Evolutionary conservation across 2,113 vertebrate genomes (phyloP), one percentile per base, ranked within the genome.

Genomic region (Gadus macrocephalus): DNA sequence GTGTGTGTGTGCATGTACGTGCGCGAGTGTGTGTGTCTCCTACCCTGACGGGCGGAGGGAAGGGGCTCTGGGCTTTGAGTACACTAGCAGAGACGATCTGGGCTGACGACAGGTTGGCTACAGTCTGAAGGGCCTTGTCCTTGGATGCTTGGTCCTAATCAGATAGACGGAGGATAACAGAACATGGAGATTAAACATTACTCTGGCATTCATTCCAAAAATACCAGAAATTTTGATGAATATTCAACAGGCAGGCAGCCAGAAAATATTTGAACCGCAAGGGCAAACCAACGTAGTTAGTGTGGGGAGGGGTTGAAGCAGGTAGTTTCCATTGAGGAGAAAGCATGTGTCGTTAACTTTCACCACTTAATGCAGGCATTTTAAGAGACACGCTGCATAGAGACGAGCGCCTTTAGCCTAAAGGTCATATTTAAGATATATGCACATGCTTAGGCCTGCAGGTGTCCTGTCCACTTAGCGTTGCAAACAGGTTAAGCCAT

Each of bases 111-210:
- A 98, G 95, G 83, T 96, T 96, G 0, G 96, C 96, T 89, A 98
- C 97, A 74, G 94, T 97, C 91, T 98, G 96, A 76, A 97, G 93
- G 62, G 96, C 96, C 84, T 98, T 98, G 81, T 98, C 96, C 91
- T 98, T 98, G 53, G 96, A 98, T 78, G 94, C 95, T 87, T 98
- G 96, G 91, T 97, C 96, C 96, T 98, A 62, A 42, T 19, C 71
- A 53, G 74, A 1, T 64, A 66, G 4, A 58, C 1, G 6, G 4
- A 58, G 63, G 22, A 62, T 22, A 74, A 53, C 38, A 55, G 16
- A 58, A 22, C 22, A 64, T 15, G 61, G 6, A 3, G 3, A 64
- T 9, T 35, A 14, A 53, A 71, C 8, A 49, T 49, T 49, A 49
- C 42, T 49, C 42, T 49, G 12, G 42, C 12, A 14, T 49, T 9